phyloP scores from a whole-genome alignment of 2,797 vertebrate genomes.

The Podarcis siculus region DNA sequence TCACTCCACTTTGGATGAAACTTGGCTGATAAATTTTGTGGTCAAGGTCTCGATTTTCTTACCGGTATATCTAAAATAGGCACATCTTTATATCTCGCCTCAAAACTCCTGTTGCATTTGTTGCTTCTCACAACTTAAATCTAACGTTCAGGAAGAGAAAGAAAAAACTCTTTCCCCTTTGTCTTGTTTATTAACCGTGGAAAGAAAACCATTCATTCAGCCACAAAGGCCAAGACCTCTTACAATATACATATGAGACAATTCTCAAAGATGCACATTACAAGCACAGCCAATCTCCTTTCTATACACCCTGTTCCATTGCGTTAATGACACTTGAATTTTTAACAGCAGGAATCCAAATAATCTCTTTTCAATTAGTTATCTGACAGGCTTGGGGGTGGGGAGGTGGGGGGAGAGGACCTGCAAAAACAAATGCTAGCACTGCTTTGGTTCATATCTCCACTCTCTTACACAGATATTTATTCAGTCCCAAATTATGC shows the following conservation, averaged over 20 bases:
- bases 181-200: slow-evolving; percentile 18
- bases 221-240: slow-evolving; percentile 19
- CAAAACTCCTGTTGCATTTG: background rate
- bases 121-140: background rate
- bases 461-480: slow-evolving; percentile 51
- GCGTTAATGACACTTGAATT: slow-evolving; percentile 51
- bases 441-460: slow-evolving; percentile 31
- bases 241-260: background rate
- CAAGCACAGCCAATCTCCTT: background rate
- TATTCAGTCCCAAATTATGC: slow-evolving; percentile 62
- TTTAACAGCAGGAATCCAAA: slow-evolving; percentile 55
- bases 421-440: slow-evolving; percentile 32
- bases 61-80: background rate
- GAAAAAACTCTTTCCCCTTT: background rate
- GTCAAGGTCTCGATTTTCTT: slow-evolving; percentile 5
- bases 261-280: slow-evolving; percentile 21
- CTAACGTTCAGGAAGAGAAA: slow-evolving; percentile 6
- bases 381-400: slow-evolving; percentile 48
- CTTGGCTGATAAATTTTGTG: background rate
- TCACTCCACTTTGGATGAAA: background rate
- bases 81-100: background rate
- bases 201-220: slow-evolving; percentile 38
- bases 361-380: slow-evolving; percentile 57
- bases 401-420: background rate
- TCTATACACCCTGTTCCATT: slow-evolving; percentile 17